phyloP scores from a whole-genome alignment of 2,888 invertebrate genomes.

The Cosmia trapezina region DNA sequence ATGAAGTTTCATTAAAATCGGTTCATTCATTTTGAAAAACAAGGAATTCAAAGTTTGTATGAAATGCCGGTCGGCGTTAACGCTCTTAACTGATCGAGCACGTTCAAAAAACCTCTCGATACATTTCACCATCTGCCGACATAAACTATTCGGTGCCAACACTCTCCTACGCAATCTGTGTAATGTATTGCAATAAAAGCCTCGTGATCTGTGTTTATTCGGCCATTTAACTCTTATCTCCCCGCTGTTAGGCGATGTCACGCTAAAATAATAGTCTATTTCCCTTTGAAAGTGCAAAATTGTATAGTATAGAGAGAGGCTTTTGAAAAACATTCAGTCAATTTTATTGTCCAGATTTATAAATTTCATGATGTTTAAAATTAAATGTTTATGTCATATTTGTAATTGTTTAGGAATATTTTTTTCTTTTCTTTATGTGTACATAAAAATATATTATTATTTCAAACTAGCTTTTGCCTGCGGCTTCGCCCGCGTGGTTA shows the following conservation, averaged over 20 bases:
- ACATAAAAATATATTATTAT: neutral
- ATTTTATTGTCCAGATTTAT: constrained; percentile 31
- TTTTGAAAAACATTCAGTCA: constrained; percentile 41
- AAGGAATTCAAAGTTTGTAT: no score
- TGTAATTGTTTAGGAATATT: neutral
- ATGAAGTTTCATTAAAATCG: no score
- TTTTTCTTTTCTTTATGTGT: neutral
- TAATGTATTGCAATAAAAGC: constrained; percentile 72
- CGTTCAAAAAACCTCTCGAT: constrained; percentile 34
- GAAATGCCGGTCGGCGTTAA: no score
- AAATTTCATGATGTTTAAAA: neutral
- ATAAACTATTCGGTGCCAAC: constrained; percentile 67
- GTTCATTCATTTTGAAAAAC: no score
- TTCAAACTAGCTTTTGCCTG: neutral
- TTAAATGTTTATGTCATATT: neutral
- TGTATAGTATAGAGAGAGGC: constrained; percentile 49
- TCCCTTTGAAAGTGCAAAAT: constrained; percentile 61
- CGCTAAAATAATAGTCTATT: constrained; percentile 64
- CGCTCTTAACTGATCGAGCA: constrained; percentile 44
- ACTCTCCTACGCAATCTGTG: constrained; percentile 65
- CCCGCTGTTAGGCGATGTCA: constrained; percentile 62
- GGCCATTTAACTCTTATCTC: constrained; percentile 71
- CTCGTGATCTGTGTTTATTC: constrained; percentile 71
- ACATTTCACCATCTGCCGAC: constrained; percentile 36
- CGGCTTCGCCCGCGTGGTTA: neutral